These are phyloP conservation scores for Nasonia giraulti DNA, from an alignment of 1,140 invertebrate genomes.

Conservation along the genomic window DNA sequence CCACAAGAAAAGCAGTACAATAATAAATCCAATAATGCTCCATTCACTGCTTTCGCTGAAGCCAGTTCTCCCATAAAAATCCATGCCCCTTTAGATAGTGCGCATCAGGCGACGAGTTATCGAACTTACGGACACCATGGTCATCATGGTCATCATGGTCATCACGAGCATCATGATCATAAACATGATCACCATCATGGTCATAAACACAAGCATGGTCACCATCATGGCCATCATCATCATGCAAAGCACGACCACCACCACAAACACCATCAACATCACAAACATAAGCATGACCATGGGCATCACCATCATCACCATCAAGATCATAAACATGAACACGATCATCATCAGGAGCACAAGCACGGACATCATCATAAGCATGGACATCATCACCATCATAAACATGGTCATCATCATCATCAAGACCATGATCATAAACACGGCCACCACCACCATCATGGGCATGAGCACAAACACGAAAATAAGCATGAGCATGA, in stretches of 20 bases:
- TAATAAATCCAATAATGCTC: background rate
- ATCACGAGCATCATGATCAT: conserved; percentile 13
- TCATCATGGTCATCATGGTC: conserved; percentile 7
- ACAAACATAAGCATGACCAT: conserved; percentile 30
- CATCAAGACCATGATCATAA: conserved; percentile 27
- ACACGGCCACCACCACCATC: conserved; percentile 25
- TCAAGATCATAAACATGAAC: conserved; percentile 19
- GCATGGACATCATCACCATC: conserved; percentile 25
- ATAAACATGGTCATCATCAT: conserved; percentile 42
- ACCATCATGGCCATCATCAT: conserved; percentile 8
- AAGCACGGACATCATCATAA: conserved; percentile 12
- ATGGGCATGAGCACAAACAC: conserved; percentile 30
- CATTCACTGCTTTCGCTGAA: background rate
- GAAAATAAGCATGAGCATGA: conserved; percentile 39
- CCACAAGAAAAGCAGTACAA: background rate
- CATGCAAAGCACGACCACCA: conserved; percentile 8
- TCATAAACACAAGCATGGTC: conserved; percentile 10
- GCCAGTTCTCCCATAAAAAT: background rate
- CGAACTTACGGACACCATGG: background rate
- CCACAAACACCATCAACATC: conserved; percentile 14
- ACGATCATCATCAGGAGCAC: conserved; percentile 21
- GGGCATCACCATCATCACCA: conserved; percentile 36
- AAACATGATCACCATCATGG: conserved; percentile 16
- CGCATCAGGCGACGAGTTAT: background rate
- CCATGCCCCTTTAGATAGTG: background rate